Conservation (phyloP, 2,888 invertebrate genomes). For the Ganaspis brasiliensis region DNA sequence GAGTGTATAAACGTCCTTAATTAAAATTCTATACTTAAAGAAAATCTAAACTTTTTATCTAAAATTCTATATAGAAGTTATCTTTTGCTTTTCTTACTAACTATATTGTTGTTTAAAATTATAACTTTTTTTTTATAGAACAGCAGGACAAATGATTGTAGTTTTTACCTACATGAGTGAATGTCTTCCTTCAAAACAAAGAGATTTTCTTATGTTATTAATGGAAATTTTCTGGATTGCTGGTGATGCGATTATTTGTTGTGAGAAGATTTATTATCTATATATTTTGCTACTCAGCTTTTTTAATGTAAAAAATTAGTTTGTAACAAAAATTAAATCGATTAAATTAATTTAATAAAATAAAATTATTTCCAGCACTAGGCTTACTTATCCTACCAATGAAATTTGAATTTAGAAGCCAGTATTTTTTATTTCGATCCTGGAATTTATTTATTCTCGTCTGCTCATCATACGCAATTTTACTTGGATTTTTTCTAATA, state of each 20-base stretch:
- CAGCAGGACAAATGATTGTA: constrained; percentile 90
- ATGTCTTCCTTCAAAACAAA: constrained; percentile 89
- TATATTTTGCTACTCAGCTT: background rate
- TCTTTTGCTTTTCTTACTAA: too few relatives aligned
- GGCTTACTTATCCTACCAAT: constrained; percentile 90
- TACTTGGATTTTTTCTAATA: constrained; percentile 85
- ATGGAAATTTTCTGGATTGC: constrained; percentile 92
- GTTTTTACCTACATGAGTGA: constrained; percentile 91
- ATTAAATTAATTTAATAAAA: too few relatives aligned
- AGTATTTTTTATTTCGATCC: constrained; percentile 86
- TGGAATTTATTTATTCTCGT: constrained; percentile 91
- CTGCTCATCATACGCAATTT: constrained; percentile 86
- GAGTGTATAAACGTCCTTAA: too few relatives aligned
- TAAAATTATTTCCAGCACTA: constrained; percentile 82
- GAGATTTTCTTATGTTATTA: constrained; percentile 90
- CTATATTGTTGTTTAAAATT: too few relatives aligned
- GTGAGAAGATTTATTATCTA: constrained; percentile 79
- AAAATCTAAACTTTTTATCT: too few relatives aligned
- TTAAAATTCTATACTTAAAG: too few relatives aligned
- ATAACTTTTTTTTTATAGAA: constrained; percentile 81
- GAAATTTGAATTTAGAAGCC: constrained; percentile 82
- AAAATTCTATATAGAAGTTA: too few relatives aligned
- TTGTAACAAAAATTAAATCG: too few relatives aligned
- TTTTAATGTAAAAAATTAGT: too few relatives aligned
- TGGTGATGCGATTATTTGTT: constrained; percentile 87